phyloP scores from a whole-genome alignment of 2,113 vertebrate genomes.

The Chroicocephalus ridibundus region DNA sequence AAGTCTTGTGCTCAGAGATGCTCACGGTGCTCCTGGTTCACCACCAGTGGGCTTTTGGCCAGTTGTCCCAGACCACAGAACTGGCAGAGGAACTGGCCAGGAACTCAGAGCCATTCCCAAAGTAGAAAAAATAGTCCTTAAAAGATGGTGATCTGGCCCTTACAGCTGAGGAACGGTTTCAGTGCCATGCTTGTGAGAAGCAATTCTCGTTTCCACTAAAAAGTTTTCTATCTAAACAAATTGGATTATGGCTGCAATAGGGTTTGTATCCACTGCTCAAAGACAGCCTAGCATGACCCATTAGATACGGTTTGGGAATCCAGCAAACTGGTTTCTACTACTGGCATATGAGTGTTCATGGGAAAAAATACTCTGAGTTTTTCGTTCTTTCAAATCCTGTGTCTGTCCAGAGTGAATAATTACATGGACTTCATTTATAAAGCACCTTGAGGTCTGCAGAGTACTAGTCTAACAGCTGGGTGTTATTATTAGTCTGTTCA shows the following conservation, averaged over 20 bases:
- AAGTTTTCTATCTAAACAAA: not conserved
- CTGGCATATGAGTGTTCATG: not conserved
- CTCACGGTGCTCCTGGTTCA: not conserved
- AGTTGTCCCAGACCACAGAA: not conserved
- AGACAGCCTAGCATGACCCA: not conserved
- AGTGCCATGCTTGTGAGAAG: not conserved
- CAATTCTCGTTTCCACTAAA: not conserved
- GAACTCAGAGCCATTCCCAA: not conserved
- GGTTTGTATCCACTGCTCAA: not conserved
- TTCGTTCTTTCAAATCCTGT: not conserved
- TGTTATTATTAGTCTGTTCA: constrained; percentile 22
- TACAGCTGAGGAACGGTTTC: not conserved
- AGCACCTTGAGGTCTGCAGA: constrained; percentile 25
- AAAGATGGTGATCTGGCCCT: not conserved
- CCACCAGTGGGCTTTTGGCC: not conserved
- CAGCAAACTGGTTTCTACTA: not conserved
- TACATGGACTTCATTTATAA: not conserved
- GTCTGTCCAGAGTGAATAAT: not conserved
- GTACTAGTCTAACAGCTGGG: constrained; percentile 5
- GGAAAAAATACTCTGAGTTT: not conserved
- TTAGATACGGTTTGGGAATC: not conserved
- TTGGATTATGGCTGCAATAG: not conserved
- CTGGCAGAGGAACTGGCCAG: not conserved
- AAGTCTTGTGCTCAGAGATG: not conserved
- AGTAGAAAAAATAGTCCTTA: not conserved